Percentiles rank a stretch among this genome's conserved stretches.
These are phyloP conservation scores for Todus mexicanus DNA, from an alignment of 2,797 vertebrate species.

Conservation along the genomic window DNA sequence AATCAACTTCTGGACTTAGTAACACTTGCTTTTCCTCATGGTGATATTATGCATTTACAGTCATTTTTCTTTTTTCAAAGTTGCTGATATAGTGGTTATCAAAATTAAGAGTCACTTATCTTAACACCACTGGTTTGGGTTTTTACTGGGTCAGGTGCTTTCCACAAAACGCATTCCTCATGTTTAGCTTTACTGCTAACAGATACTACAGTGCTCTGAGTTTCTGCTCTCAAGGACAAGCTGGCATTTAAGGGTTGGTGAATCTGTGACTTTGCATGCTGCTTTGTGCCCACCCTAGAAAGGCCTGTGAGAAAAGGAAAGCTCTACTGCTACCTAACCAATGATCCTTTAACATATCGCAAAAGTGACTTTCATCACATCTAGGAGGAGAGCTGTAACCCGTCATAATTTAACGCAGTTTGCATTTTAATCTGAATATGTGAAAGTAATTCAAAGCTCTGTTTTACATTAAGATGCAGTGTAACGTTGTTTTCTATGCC, in stretches of 20 bases:
- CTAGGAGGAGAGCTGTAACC: background rate
- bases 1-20: background rate
- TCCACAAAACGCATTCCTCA: background rate
- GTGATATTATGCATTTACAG: background rate
- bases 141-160: background rate
- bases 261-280: background rate
- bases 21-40: background rate
- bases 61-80: background rate
- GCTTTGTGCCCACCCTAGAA: background rate
- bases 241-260: slow-evolving; percentile 1
- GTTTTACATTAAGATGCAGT: background rate
- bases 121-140: background rate
- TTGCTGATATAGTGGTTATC: background rate
- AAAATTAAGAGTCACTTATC: background rate
- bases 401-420: background rate
- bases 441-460: background rate
- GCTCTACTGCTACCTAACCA: background rate
- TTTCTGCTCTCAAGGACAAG: background rate
- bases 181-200: background rate
- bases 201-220: background rate
- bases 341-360: background rate
- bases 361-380: background rate
- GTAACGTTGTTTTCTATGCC: background rate
- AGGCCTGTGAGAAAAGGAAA: background rate
- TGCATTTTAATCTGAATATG: background rate